Percentiles rank a stretch among this genome's conserved stretches.
Evolutionary conservation across 2,888 invertebrate genomes (phyloP).

Genomic region (Branchipolynoe longqiensis): DNA sequence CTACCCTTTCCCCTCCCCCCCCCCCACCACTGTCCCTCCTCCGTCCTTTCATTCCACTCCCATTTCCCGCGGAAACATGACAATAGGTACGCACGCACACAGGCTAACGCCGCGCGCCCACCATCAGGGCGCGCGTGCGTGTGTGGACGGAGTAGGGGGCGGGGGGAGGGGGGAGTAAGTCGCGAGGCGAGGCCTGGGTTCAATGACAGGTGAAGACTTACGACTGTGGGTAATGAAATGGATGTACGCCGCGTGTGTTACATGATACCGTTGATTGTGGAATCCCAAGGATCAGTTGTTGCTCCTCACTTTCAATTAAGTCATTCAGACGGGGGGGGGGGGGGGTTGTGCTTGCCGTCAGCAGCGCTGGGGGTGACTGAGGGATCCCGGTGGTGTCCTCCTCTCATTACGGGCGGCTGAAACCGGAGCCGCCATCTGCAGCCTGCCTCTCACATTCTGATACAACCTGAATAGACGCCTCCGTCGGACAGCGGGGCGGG

Average conservation of each 20-base stretch:
- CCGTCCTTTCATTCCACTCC: too few species aligned
- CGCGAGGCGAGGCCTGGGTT: too few species aligned
- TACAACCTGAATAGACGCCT: neutral
- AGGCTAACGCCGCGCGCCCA: too few species aligned
- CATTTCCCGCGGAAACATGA: too few species aligned
- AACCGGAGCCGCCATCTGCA: neutral
- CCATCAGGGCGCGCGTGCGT: too few species aligned
- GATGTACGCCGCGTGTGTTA: neutral
- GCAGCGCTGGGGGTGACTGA: neutral
- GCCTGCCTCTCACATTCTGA: neutral
- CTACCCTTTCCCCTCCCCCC: too few species aligned
- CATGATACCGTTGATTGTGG: neutral
- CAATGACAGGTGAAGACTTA: neutral
- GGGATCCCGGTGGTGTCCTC: neutral
- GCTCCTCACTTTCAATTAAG: conserved; percentile 5
- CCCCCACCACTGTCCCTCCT: too few species aligned
- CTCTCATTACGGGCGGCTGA: neutral
- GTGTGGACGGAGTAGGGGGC: too few species aligned
- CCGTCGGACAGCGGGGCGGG: neutral
- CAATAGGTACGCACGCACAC: too few species aligned
- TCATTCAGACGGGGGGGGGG: neutral
- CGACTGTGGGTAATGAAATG: neutral
- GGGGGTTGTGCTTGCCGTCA: neutral
- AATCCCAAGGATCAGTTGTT: neutral
- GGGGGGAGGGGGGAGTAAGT: too few species aligned